A percentile compares a stretch with the other conserved stretches of the same genome.
Conservation (phyloP, 2,797 vertebrate genomes). For the Anguilla marmorata region DNA sequence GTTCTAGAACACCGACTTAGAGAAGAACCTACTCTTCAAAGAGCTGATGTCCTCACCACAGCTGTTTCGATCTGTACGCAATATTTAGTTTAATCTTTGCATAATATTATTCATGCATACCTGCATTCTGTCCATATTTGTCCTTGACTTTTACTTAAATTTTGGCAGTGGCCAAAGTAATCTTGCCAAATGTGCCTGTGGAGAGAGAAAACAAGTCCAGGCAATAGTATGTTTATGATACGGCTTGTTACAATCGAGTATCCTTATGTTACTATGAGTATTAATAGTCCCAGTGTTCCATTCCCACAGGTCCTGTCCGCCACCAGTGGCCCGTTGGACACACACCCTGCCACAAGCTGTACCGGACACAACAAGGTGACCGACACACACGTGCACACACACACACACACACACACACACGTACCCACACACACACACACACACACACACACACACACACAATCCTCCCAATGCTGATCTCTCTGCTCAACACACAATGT, state of each 20-base stretch:
- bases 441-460: background rate
- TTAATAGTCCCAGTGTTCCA: background rate
- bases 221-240: background rate
- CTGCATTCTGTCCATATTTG: background rate
- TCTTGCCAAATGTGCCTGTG: background rate
- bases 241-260: background rate
- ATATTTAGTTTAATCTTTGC: background rate
- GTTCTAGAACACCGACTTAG: no score
- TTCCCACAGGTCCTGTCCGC: slow-evolving; percentile 57
- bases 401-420: background rate
- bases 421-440: background rate
- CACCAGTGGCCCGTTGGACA: slow-evolving; percentile 25
- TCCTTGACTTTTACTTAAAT: background rate
- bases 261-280: background rate
- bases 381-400: background rate
- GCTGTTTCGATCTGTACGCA: background rate
- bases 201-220: background rate
- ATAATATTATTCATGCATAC: background rate
- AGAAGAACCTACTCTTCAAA: no score
- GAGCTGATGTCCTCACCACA: background rate
- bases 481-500: background rate
- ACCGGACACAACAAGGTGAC: slow-evolving; percentile 44
- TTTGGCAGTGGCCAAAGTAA: background rate
- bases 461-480: background rate
- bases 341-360: slow-evolving; percentile 15